Evolutionary conservation across 2,113 vertebrate species (phyloP).

Genomic region (Albula glossodonta): DNA sequence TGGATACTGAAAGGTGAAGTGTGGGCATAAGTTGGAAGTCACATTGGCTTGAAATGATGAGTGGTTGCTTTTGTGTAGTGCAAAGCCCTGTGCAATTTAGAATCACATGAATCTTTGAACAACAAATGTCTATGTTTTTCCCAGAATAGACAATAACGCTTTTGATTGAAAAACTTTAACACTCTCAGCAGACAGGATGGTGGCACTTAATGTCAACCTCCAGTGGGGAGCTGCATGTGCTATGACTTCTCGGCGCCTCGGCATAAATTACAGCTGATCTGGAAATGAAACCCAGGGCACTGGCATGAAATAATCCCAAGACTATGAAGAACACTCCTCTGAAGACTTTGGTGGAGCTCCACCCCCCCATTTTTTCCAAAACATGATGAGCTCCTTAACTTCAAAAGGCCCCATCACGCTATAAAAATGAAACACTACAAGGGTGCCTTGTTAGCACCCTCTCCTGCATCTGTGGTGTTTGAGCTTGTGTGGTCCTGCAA

Average conservation of each 20-base stretch:
- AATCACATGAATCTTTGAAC: no score
- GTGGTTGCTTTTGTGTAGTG: no score
- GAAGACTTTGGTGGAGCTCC: not conserved
- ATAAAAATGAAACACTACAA: not conserved
- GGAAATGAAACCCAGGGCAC: not conserved
- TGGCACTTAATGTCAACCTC: not conserved
- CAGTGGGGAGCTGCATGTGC: not conserved
- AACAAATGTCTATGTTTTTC: no score
- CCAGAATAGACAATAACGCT: no score
- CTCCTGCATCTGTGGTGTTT: not conserved
- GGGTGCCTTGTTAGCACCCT: not conserved
- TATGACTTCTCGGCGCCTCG: not conserved
- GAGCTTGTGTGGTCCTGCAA: conserved; percentile 17
- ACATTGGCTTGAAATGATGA: no score
- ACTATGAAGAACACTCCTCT: not conserved
- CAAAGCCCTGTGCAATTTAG: no score
- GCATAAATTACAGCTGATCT: not conserved
- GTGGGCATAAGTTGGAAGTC: not conserved
- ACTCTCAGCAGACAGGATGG: not conserved
- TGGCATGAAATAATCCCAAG: not conserved
- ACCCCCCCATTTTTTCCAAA: not conserved
- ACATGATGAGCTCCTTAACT: conserved; percentile 7
- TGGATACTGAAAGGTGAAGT: not conserved
- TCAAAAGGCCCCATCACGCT: not conserved
- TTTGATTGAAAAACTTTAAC: not conserved